Base-by-base conservation (phyloP, 1,140 invertebrate genomes). In the Lysiphlebus fabarum region DNA sequence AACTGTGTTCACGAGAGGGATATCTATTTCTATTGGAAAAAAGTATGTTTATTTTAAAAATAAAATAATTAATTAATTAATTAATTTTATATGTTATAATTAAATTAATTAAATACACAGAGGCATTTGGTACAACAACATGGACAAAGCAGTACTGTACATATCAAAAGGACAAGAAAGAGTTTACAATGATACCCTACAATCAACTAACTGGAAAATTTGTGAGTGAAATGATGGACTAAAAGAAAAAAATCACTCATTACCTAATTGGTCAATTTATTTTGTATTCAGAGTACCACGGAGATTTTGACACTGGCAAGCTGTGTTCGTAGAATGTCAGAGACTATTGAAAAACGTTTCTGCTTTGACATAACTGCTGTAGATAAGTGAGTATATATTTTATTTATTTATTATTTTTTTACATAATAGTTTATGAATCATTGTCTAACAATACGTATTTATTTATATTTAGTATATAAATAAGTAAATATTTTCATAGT, bases 131-230 rank as follows among this genome's bases (percentile, higher is more conserved):
- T 74, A 93, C 93, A 66, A 91, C 17, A 26, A 2, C 92, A 70
- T 98, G 95, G 95, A 94, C 89, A 50, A 98, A 98, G 81, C 92
- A 96, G 72, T 99, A 96, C 81, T 98, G 95, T 79, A 91, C 89
- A 76, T 98, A 98, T 82, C 89, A 93, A 70, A 96, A 95, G 78
- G 86, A 90, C 65, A 90, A 87, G 63, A 90, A 92, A 72, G 86
- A 90, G 75, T 92, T 99, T 73, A 89, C 87, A 53, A 93, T 98
- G 88, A 88, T 93, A 67, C 92, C 94, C 40, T 98, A 93, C 81
- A 96, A 93, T 80, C 95, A 97, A 81, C 88, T 93, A 69, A 92
- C 91, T 59, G 89, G 90, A 53, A 96, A 97, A 83, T 86, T 91
- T 76, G 92, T 92, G 82, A 85, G 84, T 83, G 8, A 58, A 38